Percentiles rank a stretch among this genome's conserved stretches.
Conservation (phyloP, 2,888 invertebrate genomes). For the Erebia epiphron region DNA sequence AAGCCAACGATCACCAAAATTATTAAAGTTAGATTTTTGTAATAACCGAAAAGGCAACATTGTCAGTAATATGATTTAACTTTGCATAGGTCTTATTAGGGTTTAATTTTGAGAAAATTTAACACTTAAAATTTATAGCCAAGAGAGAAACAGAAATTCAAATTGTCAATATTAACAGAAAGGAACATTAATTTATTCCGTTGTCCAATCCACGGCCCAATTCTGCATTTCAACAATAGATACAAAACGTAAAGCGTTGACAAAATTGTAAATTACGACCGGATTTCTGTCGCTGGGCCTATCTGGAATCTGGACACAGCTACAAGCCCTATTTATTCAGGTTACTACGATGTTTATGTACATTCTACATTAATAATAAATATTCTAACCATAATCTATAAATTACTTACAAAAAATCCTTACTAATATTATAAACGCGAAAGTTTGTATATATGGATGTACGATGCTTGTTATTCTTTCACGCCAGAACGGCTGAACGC, state of each 20-base stretch:
- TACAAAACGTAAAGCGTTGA: slow-evolving; percentile 31
- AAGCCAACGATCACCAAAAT: too few relatives aligned
- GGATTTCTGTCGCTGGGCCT: slow-evolving; percentile 36
- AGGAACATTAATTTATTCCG: slow-evolving; percentile 32
- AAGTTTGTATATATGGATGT: too few relatives aligned
- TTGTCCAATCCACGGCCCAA: slow-evolving; percentile 24
- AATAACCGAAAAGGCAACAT: neutral
- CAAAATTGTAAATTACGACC: slow-evolving; percentile 35
- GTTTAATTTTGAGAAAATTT: too few relatives aligned
- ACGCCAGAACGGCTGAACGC: too few relatives aligned
- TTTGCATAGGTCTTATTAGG: neutral
- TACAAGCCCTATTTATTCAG: slow-evolving; percentile 26
- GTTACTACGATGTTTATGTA: slow-evolving; percentile 29
- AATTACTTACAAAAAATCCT: neutral
- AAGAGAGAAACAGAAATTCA: slow-evolving; percentile 11
- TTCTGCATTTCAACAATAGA: slow-evolving; percentile 34
- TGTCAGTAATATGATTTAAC: neutral
- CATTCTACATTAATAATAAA: slow-evolving; percentile 23
- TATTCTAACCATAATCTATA: slow-evolving; percentile 9
- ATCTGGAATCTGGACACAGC: slow-evolving; percentile 36
- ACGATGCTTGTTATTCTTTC: too few relatives aligned
- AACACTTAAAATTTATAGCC: neutral
- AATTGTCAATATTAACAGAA: slow-evolving; percentile 24
- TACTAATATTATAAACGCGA: too few relatives aligned
- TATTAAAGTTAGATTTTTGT: neutral